A percentile compares a stretch with the other conserved stretches of the same genome.
Evolutionary conservation across 2,113 vertebrate species (phyloP).

Genomic region (Ovis aries): ARS-UI_Ramb_v3.0 NC_056073.1:7686001-7686500

Average conservation of each 20-base stretch:
- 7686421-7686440: neutral
- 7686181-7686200: neutral
- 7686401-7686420: neutral
- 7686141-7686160: neutral
- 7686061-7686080: neutral
- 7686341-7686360: neutral
- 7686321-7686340: neutral
- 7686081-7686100: neutral
- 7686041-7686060: neutral
- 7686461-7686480: neutral
- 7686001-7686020: neutral
- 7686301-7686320: neutral
- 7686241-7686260: neutral
- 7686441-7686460: neutral
- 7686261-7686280: neutral
- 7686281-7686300: neutral
- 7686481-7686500: neutral
- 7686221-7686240: neutral
- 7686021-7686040: neutral
- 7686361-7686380: neutral
- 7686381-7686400: neutral
- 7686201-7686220: neutral
- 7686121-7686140: neutral
- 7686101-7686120: neutral
- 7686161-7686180: neutral